Conservation (phyloP, 2,797 vertebrate species). For the Sebastes dallii region DNA sequence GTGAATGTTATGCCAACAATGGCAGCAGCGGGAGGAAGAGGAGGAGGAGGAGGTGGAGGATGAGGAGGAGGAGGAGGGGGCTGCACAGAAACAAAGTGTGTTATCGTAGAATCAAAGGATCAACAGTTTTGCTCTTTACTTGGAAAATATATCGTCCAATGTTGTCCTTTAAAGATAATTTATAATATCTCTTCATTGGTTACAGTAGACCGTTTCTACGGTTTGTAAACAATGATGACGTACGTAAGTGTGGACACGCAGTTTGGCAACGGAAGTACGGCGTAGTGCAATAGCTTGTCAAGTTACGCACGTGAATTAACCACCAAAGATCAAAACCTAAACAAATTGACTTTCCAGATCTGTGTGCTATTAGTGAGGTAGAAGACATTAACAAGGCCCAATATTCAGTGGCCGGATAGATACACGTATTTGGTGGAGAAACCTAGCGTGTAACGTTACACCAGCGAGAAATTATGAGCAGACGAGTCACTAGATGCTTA, state of each 20-base stretch:
- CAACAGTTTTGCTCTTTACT: neutral
- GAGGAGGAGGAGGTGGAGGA: neutral
- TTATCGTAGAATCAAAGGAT: neutral
- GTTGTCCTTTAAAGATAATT: neutral
- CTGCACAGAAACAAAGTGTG: conserved; percentile 5
- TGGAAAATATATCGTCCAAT: rapidly evolving
- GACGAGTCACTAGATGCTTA: neutral
- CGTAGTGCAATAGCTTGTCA: neutral
- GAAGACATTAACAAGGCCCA: neutral
- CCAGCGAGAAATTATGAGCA: neutral
- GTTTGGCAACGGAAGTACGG: neutral
- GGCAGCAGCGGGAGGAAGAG: neutral
- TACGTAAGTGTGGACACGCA: neutral
- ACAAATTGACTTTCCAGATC: no score
- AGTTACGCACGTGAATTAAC: no score
- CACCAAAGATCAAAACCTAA: no score
- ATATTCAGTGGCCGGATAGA: rapidly evolving
- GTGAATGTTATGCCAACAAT: conserved; percentile 14
- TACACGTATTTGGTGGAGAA: neutral
- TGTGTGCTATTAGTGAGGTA: neutral
- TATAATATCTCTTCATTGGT: neutral
- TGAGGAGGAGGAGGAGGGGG: neutral
- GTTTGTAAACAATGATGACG: neutral
- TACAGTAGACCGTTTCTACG: rapidly evolving
- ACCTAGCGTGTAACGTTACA: neutral